A percentile compares a stretch with the other conserved stretches of the same genome.
Conservation (phyloP, 2,888 invertebrate genomes). For the Alloplasta piceator region DNA sequence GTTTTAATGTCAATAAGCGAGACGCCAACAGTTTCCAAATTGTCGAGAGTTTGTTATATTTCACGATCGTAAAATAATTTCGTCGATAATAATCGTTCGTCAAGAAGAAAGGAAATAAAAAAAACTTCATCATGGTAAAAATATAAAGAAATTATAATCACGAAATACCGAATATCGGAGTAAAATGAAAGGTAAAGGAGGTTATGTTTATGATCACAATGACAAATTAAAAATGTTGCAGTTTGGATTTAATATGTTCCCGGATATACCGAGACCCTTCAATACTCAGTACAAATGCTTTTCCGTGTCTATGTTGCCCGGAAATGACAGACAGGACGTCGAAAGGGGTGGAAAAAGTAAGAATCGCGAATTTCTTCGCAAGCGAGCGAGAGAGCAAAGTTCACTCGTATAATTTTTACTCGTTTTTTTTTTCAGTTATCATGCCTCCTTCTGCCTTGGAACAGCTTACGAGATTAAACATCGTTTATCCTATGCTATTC, state of each 20-base stretch:
- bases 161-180: not conserved
- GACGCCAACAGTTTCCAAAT: conserved; percentile 37
- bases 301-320: conserved; percentile 97
- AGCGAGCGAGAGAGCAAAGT: not conserved
- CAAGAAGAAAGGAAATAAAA: conserved; percentile 6
- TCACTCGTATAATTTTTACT: conserved; percentile 16
- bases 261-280: conserved; percentile 92
- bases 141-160: not conserved
- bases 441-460: conserved; percentile 99
- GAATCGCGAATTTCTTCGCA: conserved; percentile 66
- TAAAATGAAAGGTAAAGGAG: conserved; percentile 34
- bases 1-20: not conserved
- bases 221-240: conserved; percentile 84
- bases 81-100: conserved; percentile 10
- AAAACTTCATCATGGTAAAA: conserved; percentile 42
- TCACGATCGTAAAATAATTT: conserved; percentile 33
- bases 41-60: conserved; percentile 25
- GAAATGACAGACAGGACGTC: conserved; percentile 96
- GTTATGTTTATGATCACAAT: conserved; percentile 69
- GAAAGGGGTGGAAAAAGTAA: conserved; percentile 98
- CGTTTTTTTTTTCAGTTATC: conserved; percentile 88
- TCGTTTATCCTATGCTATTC: conserved; percentile 99
- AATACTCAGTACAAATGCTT: conserved; percentile 94
- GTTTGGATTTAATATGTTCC: conserved; percentile 95
- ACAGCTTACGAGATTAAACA: conserved; percentile 95